Evolutionary conservation across 2,797 vertebrate genomes (phyloP).

Genomic region (Erpetoichthys calabaricus): DNA sequence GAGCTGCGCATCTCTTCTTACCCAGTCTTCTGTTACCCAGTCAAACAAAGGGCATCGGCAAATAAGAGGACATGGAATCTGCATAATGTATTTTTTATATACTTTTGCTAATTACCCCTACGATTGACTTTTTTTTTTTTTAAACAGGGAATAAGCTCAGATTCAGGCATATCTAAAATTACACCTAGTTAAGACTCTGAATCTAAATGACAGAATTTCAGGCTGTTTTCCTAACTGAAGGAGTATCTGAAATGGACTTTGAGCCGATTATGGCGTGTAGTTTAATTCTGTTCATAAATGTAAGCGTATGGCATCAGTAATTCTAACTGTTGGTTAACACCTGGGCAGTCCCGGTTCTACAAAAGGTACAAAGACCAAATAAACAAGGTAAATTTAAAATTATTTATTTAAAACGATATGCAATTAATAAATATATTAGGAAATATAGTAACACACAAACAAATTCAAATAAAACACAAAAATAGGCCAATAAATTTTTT

Average conservation of each 20-base stretch:
- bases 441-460: slow-evolving; percentile 7
- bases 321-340: too few species aligned
- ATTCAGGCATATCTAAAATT: too few species aligned
- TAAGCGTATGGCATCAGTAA: too few species aligned
- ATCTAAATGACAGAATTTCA: too few species aligned
- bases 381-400: neutral
- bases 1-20: slow-evolving; percentile 44
- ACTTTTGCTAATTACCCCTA: slow-evolving; percentile 42
- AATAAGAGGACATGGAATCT: slow-evolving; percentile 64
- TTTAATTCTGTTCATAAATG: too few species aligned
- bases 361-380: neutral
- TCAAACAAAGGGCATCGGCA: slow-evolving; percentile 58
- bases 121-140: neutral
- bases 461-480: neutral
- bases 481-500: too few species aligned
- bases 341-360: too few species aligned
- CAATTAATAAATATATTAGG: slow-evolving; percentile 10
- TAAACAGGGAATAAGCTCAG: too few species aligned
- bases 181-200: too few species aligned
- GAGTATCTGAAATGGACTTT: too few species aligned
- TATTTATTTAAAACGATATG: slow-evolving; percentile 11
- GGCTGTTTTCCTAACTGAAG: too few species aligned
- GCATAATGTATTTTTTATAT: slow-evolving; percentile 59
- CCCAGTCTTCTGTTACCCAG: slow-evolving; percentile 56
- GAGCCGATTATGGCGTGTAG: too few species aligned